Base-by-base conservation (phyloP, 2,888 invertebrate genomes). In the Pegoplata infirma region DNA sequence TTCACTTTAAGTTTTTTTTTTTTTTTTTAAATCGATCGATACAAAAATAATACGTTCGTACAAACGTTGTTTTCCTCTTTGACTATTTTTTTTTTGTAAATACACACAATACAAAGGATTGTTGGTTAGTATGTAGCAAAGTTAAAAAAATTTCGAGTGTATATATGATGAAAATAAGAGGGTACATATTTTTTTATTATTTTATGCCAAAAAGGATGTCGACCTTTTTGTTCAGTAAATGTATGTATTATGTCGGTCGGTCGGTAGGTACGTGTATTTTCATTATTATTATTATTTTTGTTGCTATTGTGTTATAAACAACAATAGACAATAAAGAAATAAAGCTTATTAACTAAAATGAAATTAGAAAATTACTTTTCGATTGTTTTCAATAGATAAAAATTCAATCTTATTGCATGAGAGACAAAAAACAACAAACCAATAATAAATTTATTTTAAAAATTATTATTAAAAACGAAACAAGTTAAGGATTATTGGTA, bases 281-380 rank as follows among this genome's bases (percentile, higher is more conserved):
- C 55, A 2, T 23, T 17, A 7, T 4, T 8, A 28, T 36, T 6
- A 12, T 49, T 59, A 23, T 40, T 53, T 51, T 36, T 71, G 14
- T 49, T 73, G n/a, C 2, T 17, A 25, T 59, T 69, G 44, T 71
- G 23, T 46, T 25, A 2, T 21, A 49, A 59, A 67, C 46, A 75
- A 61, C 49, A 75, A 58, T 16, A 32, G 16, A 23, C 14, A 63
- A 56, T 25, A 55, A 46, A 40, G 36, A 64, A 49, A 59, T 55
- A 67, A 76, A 76, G 71, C 71, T 72, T 66, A 71, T 76, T 76
- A 76, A 66, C 64, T 59, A 14, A 36, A 76, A 71, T 47, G 28
- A 72, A 76, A 72, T 59, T 25, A 66, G 47, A 71, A 67, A 76
- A 76, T 66, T 66, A 55, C 28, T 71, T 76, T 64, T 64, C 61